These are phyloP conservation scores for Alethe castanea DNA, from an alignment of 2,113 vertebrate genomes.

Conservation along the genomic window DNA sequence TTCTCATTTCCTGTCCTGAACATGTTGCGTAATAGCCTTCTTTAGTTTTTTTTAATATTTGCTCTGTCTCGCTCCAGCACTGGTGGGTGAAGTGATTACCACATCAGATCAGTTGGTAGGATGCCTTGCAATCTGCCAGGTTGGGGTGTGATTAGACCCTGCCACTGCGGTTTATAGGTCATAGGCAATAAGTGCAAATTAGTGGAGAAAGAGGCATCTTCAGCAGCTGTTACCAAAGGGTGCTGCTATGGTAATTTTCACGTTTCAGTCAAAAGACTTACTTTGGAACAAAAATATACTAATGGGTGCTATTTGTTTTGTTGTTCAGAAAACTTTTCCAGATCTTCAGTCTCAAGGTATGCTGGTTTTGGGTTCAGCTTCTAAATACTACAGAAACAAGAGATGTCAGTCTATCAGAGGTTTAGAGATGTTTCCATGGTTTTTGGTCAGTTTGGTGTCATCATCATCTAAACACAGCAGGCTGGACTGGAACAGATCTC, in stretches of 20 bases:
- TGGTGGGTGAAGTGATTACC: not conserved
- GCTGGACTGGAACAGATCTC: constrained; percentile 6
- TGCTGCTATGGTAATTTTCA: not conserved
- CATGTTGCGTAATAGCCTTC: not conserved
- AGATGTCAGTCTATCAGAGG: not conserved
- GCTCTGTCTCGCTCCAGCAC: not conserved
- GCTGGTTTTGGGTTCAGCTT: not conserved
- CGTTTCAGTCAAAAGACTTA: not conserved
- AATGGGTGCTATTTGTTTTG: not conserved
- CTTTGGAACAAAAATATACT: not conserved
- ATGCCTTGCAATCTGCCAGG: not conserved
- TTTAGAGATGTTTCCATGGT: not conserved
- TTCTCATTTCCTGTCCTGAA: constrained; percentile 30
- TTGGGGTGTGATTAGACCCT: not conserved
- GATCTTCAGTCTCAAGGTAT: not conserved
- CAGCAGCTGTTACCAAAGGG: not conserved
- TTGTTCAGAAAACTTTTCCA: not conserved
- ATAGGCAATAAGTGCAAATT: not conserved
- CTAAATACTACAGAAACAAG: not conserved
- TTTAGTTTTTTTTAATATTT: constrained; percentile 4
- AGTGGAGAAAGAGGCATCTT: not conserved
- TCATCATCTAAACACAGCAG: constrained; percentile 20
- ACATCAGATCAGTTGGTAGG: not conserved
- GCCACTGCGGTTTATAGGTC: not conserved
- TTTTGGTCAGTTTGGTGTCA: not conserved